Base-by-base conservation (phyloP, 2,113 vertebrate species). In the Genyomyrus donnyi region DNA sequence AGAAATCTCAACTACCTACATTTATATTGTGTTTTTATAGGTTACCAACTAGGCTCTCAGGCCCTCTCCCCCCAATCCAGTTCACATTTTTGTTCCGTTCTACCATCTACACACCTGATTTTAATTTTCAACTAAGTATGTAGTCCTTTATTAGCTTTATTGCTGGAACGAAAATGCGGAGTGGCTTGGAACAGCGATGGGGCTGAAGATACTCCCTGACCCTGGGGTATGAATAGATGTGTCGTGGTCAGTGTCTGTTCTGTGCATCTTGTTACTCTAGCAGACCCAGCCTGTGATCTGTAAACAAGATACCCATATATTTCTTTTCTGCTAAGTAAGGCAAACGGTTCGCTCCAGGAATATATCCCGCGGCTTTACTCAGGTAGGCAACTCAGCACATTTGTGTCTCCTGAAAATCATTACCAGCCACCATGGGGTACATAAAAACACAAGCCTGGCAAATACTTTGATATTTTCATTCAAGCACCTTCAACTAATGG, bases 341-440 rank as follows among this genome's bases (percentile, higher is more conserved):
- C 91, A 91, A 90, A 93, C 93, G 91, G 94, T 95, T 95, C 93
- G 95, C 95, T 96, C 95, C 94, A 95, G 88, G 91, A 93, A 91
- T 92, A 92, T 92, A 92, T 95, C 94, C 94, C 94, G 94, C 92
- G 91, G 94, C 91, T 92, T 91, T 92, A 89, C 92, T 94, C 93
- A 92, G 90, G 92, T 91, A 77, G 89, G 90, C 93, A 92, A 95
- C 93, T 95, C 95, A 95, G 95, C 95, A 95, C 91, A 50, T 87
- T 93, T 94, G 31, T 39, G 35, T 42, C 91, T 89, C 56, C 91
- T 90, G 93, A 91, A 94, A 96, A 95, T 95, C 94, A 92, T 96
- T 95, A 95, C 93, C 92, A 93, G 91, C 89, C 93, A 93, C 93
- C 66, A 93, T 93, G 94, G 94, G 95, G 91, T 94, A 92, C 93